Base-by-base conservation (phyloP, 2,888 invertebrate genomes). In the Oscheius sp. region DNA sequence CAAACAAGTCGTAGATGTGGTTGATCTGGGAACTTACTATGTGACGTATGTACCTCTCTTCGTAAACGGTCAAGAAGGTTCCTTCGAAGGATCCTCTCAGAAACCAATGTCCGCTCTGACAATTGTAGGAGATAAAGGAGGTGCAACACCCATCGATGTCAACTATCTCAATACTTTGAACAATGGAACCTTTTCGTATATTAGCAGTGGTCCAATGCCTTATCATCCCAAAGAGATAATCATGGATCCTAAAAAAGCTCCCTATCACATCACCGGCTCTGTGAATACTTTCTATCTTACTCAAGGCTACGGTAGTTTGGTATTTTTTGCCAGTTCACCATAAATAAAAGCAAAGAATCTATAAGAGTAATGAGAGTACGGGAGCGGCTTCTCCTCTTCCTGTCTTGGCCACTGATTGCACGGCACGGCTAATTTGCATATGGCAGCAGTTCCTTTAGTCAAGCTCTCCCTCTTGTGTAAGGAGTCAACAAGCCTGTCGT, bases 361-460 rank as follows among this genome's bases (percentile, higher is more conserved):
- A n/a, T n/a, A n/a, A n/a, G 34, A 55, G 27, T 61, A 61, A 61
- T 61, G 45, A 61, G 61, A 61, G 61, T 58, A 42, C 42, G 42
- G 42, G 48, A 48, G 48, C 31, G 20, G 27, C 33, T 45, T 10
- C 23, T 23, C 29, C n/a, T 17, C 64, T 64, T 64, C 64, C 64
- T 64, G 64, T 64, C 48, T 42, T 42, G 23, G 48, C 64, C 34
- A 34, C 48, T 64, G 48, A 48, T 64, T 64, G 64, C 48, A 45
- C 64, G 33, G 33, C n/a, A n/a, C 64, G 48, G 27, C 64, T 64
- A 64, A 64, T 64, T 64, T 64, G 64, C 64, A 64, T 64, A 64
- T 20, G 39, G 61, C 23, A 33, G 64, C 33, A 64, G 31, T 33
- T 31, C 48, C 33, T 50, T 34, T 37, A 31, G 17, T 27, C 31